Evolutionary conservation across 2,888 invertebrate genomes (phyloP).

Genomic region (Brenthis ino): DNA sequence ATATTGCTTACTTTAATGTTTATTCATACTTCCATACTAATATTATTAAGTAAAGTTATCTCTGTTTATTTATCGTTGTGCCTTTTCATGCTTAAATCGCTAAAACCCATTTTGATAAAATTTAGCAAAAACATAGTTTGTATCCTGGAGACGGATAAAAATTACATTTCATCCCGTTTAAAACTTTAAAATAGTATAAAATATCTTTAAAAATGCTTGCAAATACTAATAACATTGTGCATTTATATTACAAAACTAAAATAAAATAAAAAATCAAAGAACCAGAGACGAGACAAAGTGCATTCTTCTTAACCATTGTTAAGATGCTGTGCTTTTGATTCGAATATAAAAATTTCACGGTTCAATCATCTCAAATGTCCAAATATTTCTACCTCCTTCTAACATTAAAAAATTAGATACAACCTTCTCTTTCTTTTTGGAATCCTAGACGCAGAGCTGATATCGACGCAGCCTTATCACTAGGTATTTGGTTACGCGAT

Average conservation of each 20-base stretch:
- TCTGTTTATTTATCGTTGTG: too few relatives aligned
- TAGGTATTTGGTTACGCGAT: conserved; percentile 45
- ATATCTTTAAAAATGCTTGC: too few relatives aligned
- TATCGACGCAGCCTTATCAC: conserved; percentile 81
- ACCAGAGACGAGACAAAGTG: conserved; percentile 19
- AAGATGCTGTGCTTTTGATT: conserved; percentile 67
- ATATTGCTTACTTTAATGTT: too few relatives aligned
- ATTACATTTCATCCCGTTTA: too few relatives aligned
- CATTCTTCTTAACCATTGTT: conserved; percentile 55
- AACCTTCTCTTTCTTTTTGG: conserved; percentile 59
- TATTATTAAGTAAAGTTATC: too few relatives aligned
- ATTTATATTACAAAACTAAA: background rate
- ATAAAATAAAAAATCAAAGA: background rate
- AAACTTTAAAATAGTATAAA: too few relatives aligned
- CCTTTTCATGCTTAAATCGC: too few relatives aligned
- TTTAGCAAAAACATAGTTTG: too few relatives aligned
- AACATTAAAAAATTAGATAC: conserved; percentile 37
- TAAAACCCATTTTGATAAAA: too few relatives aligned
- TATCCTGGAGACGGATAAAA: too few relatives aligned
- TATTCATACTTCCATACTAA: too few relatives aligned
- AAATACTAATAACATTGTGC: background rate
- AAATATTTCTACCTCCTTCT: conserved; percentile 54
- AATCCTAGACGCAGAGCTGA: conserved; percentile 77
- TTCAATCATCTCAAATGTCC: conserved; percentile 74
- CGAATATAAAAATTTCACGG: conserved; percentile 75